phyloP scores from a whole-genome alignment of 1,140 invertebrate genomes.

The Aphis craccivora region DNA sequence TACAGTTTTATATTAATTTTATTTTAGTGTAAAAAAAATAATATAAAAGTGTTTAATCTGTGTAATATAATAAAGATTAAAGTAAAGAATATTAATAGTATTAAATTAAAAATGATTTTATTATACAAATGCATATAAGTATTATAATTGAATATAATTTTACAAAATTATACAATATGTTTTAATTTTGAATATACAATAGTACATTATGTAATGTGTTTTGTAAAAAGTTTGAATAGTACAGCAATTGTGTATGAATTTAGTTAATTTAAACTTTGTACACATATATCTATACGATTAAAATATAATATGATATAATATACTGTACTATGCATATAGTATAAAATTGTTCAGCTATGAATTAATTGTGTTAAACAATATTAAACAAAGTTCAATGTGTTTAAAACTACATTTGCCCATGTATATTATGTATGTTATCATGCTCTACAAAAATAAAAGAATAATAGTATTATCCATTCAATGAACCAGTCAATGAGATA shows the following conservation, averaged over 20 bases:
- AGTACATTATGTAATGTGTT: background rate
- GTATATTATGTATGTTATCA: background rate
- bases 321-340: background rate
- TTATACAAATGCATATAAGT: background rate
- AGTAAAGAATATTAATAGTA: background rate
- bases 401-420: background rate
- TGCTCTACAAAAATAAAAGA: background rate
- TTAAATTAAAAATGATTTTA: background rate
- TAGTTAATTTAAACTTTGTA: background rate
- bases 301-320: background rate
- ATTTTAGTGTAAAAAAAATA: background rate
- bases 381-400: background rate
- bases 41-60: background rate
- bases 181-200: background rate
- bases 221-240: background rate
- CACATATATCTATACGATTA: background rate
- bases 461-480: background rate
- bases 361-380: conserved; percentile 11
- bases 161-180: background rate
- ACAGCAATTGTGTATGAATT: background rate
- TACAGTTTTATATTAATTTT: background rate
- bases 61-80: background rate
- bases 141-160: background rate
- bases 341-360: background rate
- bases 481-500: background rate